These are phyloP conservation scores for Leiothrix lutea DNA, from an alignment of 2,113 vertebrate genomes.

Conservation along the genomic window DNA sequence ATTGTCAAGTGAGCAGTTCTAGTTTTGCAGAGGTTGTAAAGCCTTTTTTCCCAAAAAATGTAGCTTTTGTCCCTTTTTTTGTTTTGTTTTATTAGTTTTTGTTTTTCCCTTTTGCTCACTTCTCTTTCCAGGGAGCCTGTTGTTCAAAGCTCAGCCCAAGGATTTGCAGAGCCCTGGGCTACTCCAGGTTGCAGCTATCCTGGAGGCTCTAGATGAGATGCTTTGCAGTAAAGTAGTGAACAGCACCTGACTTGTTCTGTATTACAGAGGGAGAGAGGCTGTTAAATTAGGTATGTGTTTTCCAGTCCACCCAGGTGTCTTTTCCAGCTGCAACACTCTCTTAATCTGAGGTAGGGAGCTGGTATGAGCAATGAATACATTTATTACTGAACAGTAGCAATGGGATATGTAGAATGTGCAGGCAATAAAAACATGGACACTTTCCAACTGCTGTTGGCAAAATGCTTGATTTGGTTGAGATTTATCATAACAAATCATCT, in stretches of 20 bases:
- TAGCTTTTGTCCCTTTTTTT: background rate
- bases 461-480: background rate
- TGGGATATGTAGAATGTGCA: background rate
- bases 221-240: background rate
- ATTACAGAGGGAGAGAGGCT: background rate
- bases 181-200: background rate
- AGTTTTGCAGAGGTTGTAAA: background rate
- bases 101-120: background rate
- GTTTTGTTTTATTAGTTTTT: background rate
- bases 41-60: background rate
- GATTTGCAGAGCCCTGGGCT: background rate
- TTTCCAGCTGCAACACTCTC: background rate
- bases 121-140: background rate
- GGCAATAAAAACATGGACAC: background rate
- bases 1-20: background rate
- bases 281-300: background rate
- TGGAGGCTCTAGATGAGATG: background rate
- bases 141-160: background rate
- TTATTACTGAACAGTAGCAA: background rate
- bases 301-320: background rate
- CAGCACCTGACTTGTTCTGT: background rate
- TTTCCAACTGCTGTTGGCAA: slow-evolving; percentile 15
- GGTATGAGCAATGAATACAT: background rate
- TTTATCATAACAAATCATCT: background rate
- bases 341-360: background rate